A percentile compares a stretch with the other conserved stretches of the same genome.
phyloP scores from a whole-genome alignment of 2,888 invertebrate species.

The Pedicia rivosa region DNA sequence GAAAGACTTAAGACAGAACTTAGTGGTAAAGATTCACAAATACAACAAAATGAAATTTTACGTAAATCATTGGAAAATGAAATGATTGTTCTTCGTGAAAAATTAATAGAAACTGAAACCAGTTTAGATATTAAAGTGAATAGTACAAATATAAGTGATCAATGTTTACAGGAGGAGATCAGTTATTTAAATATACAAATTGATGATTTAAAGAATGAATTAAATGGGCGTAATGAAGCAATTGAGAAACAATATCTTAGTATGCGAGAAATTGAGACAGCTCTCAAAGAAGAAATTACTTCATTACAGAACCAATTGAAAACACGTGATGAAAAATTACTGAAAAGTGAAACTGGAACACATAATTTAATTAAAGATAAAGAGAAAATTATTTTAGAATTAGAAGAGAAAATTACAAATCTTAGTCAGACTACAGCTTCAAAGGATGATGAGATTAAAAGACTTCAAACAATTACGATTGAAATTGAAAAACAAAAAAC shows the following conservation, averaged over 20 bases:
- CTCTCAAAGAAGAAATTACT: slow-evolving; percentile 9
- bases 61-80: slow-evolving; percentile 18
- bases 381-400: slow-evolving; percentile 15
- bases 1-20: neutral
- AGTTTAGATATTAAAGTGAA: slow-evolving; percentile 6
- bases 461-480: too few species aligned
- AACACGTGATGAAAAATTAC: slow-evolving; percentile 6
- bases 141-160: slow-evolving; percentile 4
- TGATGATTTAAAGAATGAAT: slow-evolving; percentile 36
- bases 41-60: slow-evolving; percentile 13
- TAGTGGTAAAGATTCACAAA: slow-evolving; percentile 1
- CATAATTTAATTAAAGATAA: slow-evolving; percentile 16
- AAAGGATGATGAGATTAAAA: too few species aligned
- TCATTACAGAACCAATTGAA: slow-evolving; percentile 8
- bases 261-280: slow-evolving; percentile 18
- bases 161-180: slow-evolving; percentile 7
- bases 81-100: slow-evolving; percentile 4
- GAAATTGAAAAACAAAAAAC: too few species aligned
- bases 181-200: slow-evolving; percentile 20
- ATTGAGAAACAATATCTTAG: slow-evolving; percentile 22
- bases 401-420: too few species aligned
- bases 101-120: slow-evolving; percentile 1
- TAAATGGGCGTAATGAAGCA: slow-evolving; percentile 9
- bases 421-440: too few species aligned
- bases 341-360: slow-evolving; percentile 10